phyloP scores from a whole-genome alignment of 2,888 invertebrate genomes.

The Calameuta idolon region DNA sequence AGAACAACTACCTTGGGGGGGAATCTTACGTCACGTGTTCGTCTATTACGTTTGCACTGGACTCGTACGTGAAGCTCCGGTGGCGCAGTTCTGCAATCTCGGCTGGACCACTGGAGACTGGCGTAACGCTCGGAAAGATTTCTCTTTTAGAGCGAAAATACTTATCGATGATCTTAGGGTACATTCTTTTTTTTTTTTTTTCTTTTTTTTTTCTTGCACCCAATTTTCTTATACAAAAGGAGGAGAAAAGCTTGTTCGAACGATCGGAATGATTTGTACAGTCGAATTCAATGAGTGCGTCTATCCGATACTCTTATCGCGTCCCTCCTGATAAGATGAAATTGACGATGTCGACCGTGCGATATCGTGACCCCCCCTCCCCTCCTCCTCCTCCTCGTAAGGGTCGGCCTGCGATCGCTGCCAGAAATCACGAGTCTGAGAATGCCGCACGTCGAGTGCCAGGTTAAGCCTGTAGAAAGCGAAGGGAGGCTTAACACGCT shows the following conservation, averaged over 20 bases:
- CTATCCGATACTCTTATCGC: constrained; percentile 48
- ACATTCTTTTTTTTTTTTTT: background rate
- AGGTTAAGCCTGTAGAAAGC: constrained; percentile 20
- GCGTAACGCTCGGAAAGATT: background rate
- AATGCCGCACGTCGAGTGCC: background rate
- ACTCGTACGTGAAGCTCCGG: background rate
- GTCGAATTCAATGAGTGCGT: constrained; percentile 21
- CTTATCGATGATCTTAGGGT: background rate
- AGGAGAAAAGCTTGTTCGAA: background rate
- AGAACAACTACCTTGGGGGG: background rate
- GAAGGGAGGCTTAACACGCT: constrained; percentile 48
- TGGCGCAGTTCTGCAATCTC: background rate
- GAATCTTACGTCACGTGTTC: background rate
- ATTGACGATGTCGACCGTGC: constrained; percentile 34
- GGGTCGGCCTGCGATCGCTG: background rate
- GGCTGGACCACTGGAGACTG: background rate
- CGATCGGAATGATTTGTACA: background rate
- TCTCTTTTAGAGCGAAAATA: background rate
- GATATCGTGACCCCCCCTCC: background rate
- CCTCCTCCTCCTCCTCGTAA: background rate
- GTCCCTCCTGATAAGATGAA: constrained; percentile 45
- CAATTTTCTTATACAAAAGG: background rate
- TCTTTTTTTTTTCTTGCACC: background rate
- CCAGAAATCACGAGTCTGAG: background rate
- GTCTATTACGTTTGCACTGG: background rate